Percentiles rank a stretch among this genome's conserved stretches.
Conservation (phyloP, 2,113 vertebrate species). For the Trogon surrucura region DNA sequence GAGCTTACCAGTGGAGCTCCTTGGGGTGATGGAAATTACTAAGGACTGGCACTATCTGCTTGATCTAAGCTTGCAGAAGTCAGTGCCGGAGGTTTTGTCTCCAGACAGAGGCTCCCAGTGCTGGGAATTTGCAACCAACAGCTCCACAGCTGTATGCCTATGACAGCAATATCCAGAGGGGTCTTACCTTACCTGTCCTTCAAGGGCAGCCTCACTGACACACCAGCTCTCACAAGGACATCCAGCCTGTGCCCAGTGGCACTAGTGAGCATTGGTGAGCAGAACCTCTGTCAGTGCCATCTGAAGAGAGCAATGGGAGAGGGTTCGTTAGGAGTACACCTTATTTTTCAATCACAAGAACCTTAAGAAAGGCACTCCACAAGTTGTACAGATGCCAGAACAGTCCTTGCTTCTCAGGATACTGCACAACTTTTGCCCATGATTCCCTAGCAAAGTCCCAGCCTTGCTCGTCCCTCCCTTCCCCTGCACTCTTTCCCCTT, state of each 20-base stretch:
- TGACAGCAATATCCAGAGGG: neutral
- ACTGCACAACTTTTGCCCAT: neutral
- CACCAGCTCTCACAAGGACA: neutral
- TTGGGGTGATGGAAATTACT: neutral
- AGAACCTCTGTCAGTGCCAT: neutral
- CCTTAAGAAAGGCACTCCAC: neutral
- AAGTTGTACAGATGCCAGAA: neutral
- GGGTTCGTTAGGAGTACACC: neutral
- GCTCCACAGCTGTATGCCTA: neutral
- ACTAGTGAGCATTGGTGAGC: neutral
- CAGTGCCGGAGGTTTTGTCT: neutral
- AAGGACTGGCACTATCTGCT: neutral
- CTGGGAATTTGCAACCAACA: neutral
- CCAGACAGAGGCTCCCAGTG: neutral
- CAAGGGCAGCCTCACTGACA: neutral
- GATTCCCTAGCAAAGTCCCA: neutral
- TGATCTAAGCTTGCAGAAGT: neutral
- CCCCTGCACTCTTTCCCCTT: neutral
- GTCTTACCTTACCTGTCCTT: neutral
- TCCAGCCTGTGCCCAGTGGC: neutral
- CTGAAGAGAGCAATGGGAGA: neutral
- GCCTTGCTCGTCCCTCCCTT: neutral
- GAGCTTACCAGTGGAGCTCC: neutral
- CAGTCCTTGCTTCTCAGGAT: neutral
- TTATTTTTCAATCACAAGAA: neutral